Conservation (phyloP, 2,113 vertebrate genomes). For the Felis catus region F.catus_Fca126_mat1.0 CM031420.1:50214001-50214500, state of each 20-base stretch:
- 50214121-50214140: constrained; percentile 1
- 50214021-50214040: neutral
- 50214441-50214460: constrained; percentile 49
- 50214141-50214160: constrained; percentile 57
- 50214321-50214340: constrained; percentile 33
- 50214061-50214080: neutral
- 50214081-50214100: neutral
- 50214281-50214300: constrained; percentile 60
- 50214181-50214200: constrained; percentile 28
- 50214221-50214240: constrained; percentile 68
- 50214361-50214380: constrained; percentile 26
- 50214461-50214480: neutral
- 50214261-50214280: constrained; percentile 66
- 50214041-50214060: neutral
- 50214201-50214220: constrained; percentile 64
- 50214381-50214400: constrained; percentile 9
- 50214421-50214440: constrained; percentile 29
- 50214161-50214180: constrained; percentile 57
- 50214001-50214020: neutral
- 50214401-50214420: constrained; percentile 20
- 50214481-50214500: constrained; percentile 18
- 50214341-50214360: constrained; percentile 35
- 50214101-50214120: neutral
- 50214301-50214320: constrained; percentile 25
- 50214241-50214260: constrained; percentile 74